Evolutionary conservation across 1,140 invertebrate genomes (phyloP).

Genomic region (Harlomillsia oculata): DNA sequence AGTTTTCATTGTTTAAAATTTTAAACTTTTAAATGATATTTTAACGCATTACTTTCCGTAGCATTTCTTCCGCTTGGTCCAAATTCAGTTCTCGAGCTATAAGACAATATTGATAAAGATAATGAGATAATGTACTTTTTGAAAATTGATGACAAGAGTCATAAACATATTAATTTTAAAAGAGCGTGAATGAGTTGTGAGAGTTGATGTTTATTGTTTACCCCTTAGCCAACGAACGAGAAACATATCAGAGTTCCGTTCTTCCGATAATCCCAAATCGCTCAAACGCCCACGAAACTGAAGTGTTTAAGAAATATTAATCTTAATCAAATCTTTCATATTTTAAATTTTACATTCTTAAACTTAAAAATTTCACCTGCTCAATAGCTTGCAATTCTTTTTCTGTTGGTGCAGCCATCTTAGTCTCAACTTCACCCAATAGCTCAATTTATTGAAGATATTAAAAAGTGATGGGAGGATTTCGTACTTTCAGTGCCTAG

Average conservation of each 20-base stretch:
- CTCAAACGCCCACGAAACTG: background rate
- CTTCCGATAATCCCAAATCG: constrained; percentile 2
- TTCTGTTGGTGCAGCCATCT: background rate
- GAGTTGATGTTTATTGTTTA: too few species aligned
- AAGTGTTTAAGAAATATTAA: background rate
- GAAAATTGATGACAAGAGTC: too few species aligned
- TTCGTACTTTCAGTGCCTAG: too few species aligned
- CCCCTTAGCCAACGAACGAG: constrained; percentile 7
- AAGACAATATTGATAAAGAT: background rate
- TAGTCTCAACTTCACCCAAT: too few species aligned
- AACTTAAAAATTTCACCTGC: background rate
- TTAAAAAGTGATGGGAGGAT: too few species aligned
- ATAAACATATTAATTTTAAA: too few species aligned
- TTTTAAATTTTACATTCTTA: too few species aligned
- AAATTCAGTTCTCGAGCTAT: constrained; percentile 21
- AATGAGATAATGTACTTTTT: too few species aligned
- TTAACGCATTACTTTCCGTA: constrained; percentile 14
- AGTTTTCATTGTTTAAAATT: background rate
- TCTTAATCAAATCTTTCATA: too few species aligned
- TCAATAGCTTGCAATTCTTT: background rate
- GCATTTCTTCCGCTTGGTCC: constrained; percentile 21
- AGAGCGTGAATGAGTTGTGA: too few species aligned
- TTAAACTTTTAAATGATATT: background rate
- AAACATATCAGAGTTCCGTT: constrained; percentile 5
- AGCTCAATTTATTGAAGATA: too few species aligned